Base-by-base conservation (phyloP, 1,140 invertebrate genomes). In the Nephila pilipes region DNA sequence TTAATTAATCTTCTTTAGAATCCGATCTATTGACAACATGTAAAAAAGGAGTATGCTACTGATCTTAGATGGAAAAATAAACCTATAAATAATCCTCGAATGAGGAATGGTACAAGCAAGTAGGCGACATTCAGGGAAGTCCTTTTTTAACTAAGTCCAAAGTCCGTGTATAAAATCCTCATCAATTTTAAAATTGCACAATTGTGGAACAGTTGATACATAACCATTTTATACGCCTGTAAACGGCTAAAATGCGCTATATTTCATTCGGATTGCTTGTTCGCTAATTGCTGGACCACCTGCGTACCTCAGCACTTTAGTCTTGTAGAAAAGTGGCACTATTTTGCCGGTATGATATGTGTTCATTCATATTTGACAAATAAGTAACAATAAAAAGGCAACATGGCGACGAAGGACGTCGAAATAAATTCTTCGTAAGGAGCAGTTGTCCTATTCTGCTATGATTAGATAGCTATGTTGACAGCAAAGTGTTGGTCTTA, bases 351-450 rank as follows among this genome's bases (percentile, higher is more conserved):
- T 29, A 32, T 65, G 63, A 65, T 25, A 65, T 65, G 69, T 75
- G 32, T 75, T 18, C 32, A 14, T 85, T 65, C 29, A 65, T 87
- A 87, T 65, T 65, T 65, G 10, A 6, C 85, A 12, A 87, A 87
- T 65, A 87, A 65, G 38, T 46, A 36, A 38, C 85, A 65, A 65
- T 87, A 87, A 87, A 65, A 85, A 58, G 55, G 54, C 25, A 65
- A 80, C 55, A 90, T 79, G 58, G 38, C 63, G 65, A 20, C n/a
- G 46, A 16, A n/a, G n/a, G 29, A 63, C 69, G 85, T 69, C 18
- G 87, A 90, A 90, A 90, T 90, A 90, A 90, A 90, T 90, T 90
- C 54, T 36, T 69, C 25, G 65, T 90, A 55, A 90, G 69, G 65
- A 75, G 87, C 16, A 80, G 65, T 90, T 90, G 87, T 90, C 69